These are phyloP conservation scores for Petrocephalus microphthalmus DNA, from an alignment of 2,113 vertebrate species.

Conservation along the genomic window DNA sequence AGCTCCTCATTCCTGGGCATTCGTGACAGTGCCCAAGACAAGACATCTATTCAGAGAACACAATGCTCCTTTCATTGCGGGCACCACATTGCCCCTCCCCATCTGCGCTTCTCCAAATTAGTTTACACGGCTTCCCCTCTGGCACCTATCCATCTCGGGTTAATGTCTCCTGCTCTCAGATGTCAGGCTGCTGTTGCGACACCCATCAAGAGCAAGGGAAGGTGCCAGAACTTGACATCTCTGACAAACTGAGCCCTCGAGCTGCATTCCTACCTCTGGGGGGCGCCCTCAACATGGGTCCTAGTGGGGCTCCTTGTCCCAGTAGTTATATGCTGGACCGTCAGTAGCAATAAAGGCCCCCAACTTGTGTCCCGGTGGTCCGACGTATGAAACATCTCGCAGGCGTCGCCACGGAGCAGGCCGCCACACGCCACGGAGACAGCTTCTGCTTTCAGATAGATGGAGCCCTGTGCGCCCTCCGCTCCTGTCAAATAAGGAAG, in stretches of 20 bases:
- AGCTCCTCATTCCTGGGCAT: conserved; percentile 25
- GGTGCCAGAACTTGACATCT: background rate
- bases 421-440: background rate
- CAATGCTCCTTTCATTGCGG: conserved; percentile 28
- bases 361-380: background rate
- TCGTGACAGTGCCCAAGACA: background rate
- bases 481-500: conserved; percentile 11
- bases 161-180: background rate
- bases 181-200: conserved; percentile 15
- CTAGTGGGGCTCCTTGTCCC: background rate
- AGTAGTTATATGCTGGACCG: background rate
- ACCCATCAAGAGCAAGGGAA: background rate
- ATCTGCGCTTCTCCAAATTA: background rate
- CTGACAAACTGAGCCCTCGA: background rate
- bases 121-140: conserved; percentile 1
- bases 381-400: background rate
- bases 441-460: background rate
- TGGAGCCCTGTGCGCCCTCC: background rate
- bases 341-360: background rate
- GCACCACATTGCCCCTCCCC: background rate
- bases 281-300: background rate
- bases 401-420: background rate
- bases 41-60: conserved; percentile 27
- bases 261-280: background rate
- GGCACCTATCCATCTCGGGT: background rate